Evolutionary conservation across 2,113 vertebrate species (phyloP).

Genomic region (Seriola quinqueradiata): DNA sequence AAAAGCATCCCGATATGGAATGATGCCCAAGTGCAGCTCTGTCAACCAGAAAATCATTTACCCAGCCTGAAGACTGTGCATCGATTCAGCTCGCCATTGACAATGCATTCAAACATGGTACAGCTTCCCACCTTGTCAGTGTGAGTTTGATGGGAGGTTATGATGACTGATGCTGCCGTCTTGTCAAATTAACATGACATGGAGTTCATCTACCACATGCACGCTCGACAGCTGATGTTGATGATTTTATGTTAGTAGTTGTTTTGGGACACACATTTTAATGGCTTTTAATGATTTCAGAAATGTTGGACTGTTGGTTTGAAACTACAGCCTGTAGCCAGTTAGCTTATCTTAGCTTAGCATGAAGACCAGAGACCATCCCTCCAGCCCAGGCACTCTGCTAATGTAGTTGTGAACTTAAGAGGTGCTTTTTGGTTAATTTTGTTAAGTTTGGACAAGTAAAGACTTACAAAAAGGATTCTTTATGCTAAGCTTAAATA

Average conservation of each 20-base stretch:
- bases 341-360: background rate
- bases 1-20: constrained; percentile 23
- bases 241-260: background rate
- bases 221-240: background rate
- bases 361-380: background rate
- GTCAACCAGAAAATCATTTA: constrained; percentile 49
- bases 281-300: background rate
- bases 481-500: no score
- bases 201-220: background rate
- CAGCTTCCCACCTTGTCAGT: constrained; percentile 57
- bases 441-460: background rate
- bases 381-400: background rate
- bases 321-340: background rate
- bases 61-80: constrained; percentile 35
- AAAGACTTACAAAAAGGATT: no score
- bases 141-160: constrained; percentile 45
- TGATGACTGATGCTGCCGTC: constrained; percentile 59
- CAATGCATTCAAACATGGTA: constrained; percentile 1
- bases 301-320: background rate
- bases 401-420: no score
- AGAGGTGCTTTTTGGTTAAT: background rate
- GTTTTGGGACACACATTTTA: background rate
- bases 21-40: constrained; percentile 38
- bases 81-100: constrained; percentile 55
- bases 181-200: constrained; percentile 56